Conservation (phyloP, 2,113 vertebrate species). For the Vombatus ursinus region DNA sequence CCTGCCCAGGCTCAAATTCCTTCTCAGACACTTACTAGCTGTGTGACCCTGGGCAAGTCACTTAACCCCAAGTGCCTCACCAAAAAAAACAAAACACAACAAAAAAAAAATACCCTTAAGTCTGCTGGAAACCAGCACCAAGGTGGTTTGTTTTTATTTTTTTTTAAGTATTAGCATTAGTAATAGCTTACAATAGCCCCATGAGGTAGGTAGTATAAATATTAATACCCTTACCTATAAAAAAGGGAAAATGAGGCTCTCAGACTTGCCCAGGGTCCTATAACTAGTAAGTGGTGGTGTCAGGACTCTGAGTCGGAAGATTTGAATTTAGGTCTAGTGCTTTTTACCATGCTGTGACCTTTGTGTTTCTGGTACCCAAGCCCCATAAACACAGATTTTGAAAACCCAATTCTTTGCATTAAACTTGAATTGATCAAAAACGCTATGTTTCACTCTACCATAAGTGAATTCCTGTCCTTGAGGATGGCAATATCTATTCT, state of each 20-base stretch:
- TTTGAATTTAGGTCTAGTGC: not conserved
- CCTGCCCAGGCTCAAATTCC: no score
- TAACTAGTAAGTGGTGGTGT: not conserved
- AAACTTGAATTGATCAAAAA: not conserved
- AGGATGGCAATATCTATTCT: not conserved
- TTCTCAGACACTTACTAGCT: no score
- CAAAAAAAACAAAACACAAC: no score
- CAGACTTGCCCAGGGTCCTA: not conserved
- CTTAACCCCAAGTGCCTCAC: no score
- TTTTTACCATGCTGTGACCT: not conserved
- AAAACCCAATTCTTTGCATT: not conserved
- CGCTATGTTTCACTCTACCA: not conserved
- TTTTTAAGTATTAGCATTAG: not conserved
- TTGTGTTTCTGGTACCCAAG: not conserved
- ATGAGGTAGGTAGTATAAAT: slow-evolving; percentile 15
- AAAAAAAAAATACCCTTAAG: no score
- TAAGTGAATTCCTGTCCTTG: not conserved
- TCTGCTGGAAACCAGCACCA: not conserved
- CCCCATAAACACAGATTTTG: not conserved
- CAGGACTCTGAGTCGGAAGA: not conserved
- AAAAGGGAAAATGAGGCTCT: slow-evolving; percentile 6
- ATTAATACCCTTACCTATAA: not conserved
- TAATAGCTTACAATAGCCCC: not conserved
- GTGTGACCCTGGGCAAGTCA: no score
- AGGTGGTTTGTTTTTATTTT: not conserved